Evolutionary conservation across 2,797 vertebrate species (phyloP), one percentile per base, ranked within the genome.

Genomic region (Malacoctenus gilli): DNA sequence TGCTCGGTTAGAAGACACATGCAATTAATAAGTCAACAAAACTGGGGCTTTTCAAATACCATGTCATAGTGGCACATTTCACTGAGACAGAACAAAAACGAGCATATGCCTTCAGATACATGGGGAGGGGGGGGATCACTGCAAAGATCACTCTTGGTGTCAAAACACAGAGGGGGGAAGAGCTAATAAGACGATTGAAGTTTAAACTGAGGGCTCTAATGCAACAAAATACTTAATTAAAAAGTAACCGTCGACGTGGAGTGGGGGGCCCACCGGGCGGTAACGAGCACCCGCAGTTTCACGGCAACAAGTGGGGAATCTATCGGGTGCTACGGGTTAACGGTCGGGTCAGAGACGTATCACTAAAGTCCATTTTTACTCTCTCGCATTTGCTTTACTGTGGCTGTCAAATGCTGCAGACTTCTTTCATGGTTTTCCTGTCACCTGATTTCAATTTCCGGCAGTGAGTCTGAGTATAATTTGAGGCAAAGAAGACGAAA

Each of bases 1-100:
- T 60, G 70, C 82, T 85, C 88, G 67, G 73, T 85, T 75, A 83
- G 80, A 82, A 75, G 82, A 89, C 63, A 84, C 80, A 77, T 84
- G 82, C 77, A 89, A 91, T 91, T 89, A 92, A 90, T 89, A 91
- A 90, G 84, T 90, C 82, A 89, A 85, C 85, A 86, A 86, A 89
- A 82, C 69, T 23, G 59, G 67, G 72, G 71, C 48, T 79, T 87
- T 75, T 86, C 59, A 85, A 88, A 85, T 72, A 86, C 32, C 22
- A 40, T 75, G 69, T 82, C 74, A 81, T 32, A 42, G 54, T 47
- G 47, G 19, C 67, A 61, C 63, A 66, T n/a, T 48, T 23, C 67
- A 23, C 56, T 56, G 56, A 16, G 59, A 8, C 65, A 67, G 68
- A 85, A 75, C 63, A 80, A 84, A 77, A 75, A 78, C 16, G 42